Evolutionary conservation across 23 tunicate species (phyloP).

Genomic region (Trididemnum nubilum): DNA sequence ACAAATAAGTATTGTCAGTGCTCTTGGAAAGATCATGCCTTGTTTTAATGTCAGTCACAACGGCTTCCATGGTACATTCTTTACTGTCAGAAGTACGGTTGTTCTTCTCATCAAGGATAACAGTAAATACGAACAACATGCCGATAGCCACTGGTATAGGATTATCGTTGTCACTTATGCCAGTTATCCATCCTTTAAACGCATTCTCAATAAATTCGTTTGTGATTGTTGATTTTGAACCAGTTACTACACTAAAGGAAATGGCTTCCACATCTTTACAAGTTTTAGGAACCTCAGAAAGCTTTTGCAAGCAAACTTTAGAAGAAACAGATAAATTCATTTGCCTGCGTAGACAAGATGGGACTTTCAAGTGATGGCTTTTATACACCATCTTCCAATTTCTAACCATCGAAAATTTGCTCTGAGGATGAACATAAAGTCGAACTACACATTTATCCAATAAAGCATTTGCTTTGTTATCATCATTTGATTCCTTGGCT

Average conservation of each 20-base stretch:
- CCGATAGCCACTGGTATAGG: conserved; percentile 69
- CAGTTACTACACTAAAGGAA: conserved; percentile 2
- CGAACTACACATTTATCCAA: conserved; percentile 54
- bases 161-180: conserved; percentile 39
- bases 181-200: conserved; percentile 57
- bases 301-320: conserved; percentile 49
- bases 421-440: conserved; percentile 69
- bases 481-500: neutral
- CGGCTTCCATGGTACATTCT: conserved; percentile 36
- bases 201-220: conserved; percentile 11
- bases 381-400: conserved; percentile 24
- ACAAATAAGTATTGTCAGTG: conserved; percentile 17
- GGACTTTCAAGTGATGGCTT: conserved; percentile 41
- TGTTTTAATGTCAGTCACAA: conserved; percentile 20
- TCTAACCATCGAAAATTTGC: conserved; percentile 58
- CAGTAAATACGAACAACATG: conserved; percentile 45
- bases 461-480: neutral
- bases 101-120: neutral
- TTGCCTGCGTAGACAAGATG: conserved; percentile 62
- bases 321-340: conserved; percentile 65
- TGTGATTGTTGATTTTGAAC: neutral
- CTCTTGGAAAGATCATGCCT: neutral
- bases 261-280: conserved; percentile 21
- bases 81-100: neutral
- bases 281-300: conserved; percentile 12